Percentiles rank a stretch among this genome's conserved stretches.
phyloP scores from a whole-genome alignment of 2,888 invertebrate species.

The Blastobasis lacticolella region DNA sequence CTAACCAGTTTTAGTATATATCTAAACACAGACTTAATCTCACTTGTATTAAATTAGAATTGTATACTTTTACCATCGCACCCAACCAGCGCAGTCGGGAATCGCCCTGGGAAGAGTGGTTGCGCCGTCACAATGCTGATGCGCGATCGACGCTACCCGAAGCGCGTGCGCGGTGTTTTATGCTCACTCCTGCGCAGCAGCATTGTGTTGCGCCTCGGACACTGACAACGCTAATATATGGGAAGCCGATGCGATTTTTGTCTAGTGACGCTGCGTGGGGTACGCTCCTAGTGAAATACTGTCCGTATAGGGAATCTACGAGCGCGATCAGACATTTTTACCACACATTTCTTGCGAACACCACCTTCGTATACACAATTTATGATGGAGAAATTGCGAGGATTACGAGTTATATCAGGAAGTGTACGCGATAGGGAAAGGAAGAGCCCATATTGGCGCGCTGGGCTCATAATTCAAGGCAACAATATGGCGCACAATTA shows the following conservation, averaged over 20 bases:
- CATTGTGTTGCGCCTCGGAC: conserved; percentile 40
- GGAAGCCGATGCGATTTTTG: conserved; percentile 62
- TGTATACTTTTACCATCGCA: too few species aligned
- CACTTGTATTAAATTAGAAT: too few species aligned
- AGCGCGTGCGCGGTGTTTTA: conserved; percentile 56
- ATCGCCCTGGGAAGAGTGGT: background rate
- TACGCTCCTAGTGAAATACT: conserved; percentile 37
- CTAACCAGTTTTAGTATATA: too few species aligned
- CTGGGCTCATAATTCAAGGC: conserved; percentile 57
- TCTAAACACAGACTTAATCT: too few species aligned
- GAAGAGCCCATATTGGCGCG: conserved; percentile 48
- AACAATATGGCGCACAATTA: conserved; percentile 70
- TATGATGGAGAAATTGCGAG: too few species aligned
- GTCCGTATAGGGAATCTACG: conserved; percentile 11
- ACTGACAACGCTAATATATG: conserved; percentile 61
- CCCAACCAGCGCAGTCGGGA: background rate
- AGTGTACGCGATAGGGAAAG: conserved; percentile 11
- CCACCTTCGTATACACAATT: too few species aligned
- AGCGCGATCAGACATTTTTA: conserved; percentile 4
- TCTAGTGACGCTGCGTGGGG: conserved; percentile 65
- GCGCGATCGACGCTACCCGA: conserved; percentile 46
- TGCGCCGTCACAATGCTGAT: conserved; percentile 39
- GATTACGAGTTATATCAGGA: background rate
- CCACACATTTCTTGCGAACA: too few species aligned
- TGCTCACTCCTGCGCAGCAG: conserved; percentile 40